Percentiles rank a stretch among this genome's conserved stretches.
phyloP scores from a whole-genome alignment of 2,797 vertebrate genomes.

The Danionella dracula region DNA sequence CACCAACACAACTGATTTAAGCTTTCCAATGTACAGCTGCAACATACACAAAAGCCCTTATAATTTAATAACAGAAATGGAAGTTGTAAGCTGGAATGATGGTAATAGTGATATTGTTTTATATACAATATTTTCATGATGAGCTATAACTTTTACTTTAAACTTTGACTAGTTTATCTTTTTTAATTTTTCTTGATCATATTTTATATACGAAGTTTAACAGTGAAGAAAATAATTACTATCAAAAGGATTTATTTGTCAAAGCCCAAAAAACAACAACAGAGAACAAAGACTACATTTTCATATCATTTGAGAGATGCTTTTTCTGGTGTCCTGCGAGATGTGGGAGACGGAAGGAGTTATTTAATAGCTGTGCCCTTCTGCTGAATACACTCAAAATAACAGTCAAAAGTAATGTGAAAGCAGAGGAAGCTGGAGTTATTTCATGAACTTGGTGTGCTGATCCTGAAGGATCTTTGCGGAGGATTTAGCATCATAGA shows the following conservation, averaged over 20 bases:
- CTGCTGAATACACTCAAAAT: neutral
- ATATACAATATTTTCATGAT: too few species aligned
- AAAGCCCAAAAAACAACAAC: neutral
- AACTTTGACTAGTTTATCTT: too few species aligned
- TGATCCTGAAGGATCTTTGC: conserved; percentile 98
- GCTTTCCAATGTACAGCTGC: too few species aligned
- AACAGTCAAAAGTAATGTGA: neutral
- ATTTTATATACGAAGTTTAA: too few species aligned
- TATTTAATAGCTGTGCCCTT: neutral
- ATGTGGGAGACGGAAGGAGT: neutral
- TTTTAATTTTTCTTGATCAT: too few species aligned
- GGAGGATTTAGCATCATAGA: conserved; percentile 97
- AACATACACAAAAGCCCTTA: too few species aligned
- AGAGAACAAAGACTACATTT: neutral
- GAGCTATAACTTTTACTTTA: too few species aligned
- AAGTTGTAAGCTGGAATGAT: too few species aligned
- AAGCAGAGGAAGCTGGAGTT: conserved; percentile 29
- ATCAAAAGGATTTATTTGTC: neutral
- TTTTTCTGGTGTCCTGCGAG: neutral
- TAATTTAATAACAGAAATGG: neutral
- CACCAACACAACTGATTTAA: too few species aligned
- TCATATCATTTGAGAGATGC: neutral
- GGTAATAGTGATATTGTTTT: too few species aligned
- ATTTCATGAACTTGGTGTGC: conserved; percentile 98
- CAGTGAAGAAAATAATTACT: too few species aligned